A percentile compares a stretch with the other conserved stretches of the same genome.
Evolutionary conservation across 2,888 invertebrate species (phyloP).

Genomic region (Idaea straminata): DNA sequence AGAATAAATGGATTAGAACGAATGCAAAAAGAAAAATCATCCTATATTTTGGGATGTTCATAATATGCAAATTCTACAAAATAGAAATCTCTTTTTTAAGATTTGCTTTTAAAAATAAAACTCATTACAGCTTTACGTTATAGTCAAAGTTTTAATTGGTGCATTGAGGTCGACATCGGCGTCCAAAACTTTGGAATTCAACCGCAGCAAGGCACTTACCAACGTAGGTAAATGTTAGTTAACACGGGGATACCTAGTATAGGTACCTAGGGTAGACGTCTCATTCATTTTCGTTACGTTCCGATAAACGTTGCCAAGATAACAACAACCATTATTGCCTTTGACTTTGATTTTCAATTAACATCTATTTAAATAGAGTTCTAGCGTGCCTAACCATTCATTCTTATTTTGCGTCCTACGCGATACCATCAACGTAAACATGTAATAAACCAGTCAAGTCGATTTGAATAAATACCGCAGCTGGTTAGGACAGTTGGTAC

Average conservation of each 20-base stretch:
- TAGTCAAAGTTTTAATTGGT: slow-evolving; percentile 58
- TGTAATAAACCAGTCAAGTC: slow-evolving; percentile 48
- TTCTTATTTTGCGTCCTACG: slow-evolving; percentile 39
- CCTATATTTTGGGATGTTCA: neutral
- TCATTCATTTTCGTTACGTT: slow-evolving; percentile 40
- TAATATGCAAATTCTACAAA: neutral
- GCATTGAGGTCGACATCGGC: slow-evolving; percentile 44
- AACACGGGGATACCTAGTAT: slow-evolving; percentile 19
- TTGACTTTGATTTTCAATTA: slow-evolving; percentile 32
- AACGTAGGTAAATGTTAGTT: slow-evolving; percentile 36
- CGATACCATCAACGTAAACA: slow-evolving; percentile 40
- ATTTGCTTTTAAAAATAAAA: slow-evolving; percentile 11
- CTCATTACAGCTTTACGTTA: slow-evolving; percentile 28
- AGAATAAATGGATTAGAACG: neutral
- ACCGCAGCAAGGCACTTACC: slow-evolving; percentile 36
- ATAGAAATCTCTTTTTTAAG: neutral
- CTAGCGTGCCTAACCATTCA: slow-evolving; percentile 26
- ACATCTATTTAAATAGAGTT: slow-evolving; percentile 27
- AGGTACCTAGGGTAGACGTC: slow-evolving; percentile 37
- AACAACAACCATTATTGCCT: slow-evolving; percentile 41
- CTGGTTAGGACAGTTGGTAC: slow-evolving; percentile 39
- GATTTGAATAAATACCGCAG: slow-evolving; percentile 38
- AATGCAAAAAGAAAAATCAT: slow-evolving; percentile 12
- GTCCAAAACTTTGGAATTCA: slow-evolving; percentile 33
- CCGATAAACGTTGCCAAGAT: slow-evolving; percentile 44